Conservation (phyloP, 1,140 invertebrate species). For the Planococcus citri region DNA sequence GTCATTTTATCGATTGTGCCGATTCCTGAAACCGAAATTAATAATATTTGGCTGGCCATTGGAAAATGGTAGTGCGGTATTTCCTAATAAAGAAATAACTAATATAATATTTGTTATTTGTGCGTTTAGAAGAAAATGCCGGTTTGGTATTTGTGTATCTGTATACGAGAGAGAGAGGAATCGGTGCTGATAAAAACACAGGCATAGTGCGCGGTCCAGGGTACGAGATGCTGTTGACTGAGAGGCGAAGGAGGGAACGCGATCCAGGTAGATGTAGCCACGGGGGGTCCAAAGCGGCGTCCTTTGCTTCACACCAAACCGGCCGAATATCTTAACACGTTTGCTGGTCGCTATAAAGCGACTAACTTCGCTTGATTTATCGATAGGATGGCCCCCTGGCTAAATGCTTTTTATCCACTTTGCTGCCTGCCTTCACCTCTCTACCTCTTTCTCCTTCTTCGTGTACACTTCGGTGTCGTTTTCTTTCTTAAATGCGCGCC, state of each 20-base stretch:
- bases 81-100: constrained; percentile 5
- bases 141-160: not conserved
- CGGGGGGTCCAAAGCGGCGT: constrained; percentile 15
- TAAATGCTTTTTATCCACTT: constrained; percentile 14
- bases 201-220: too few relatives aligned
- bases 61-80: not conserved
- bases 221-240: not conserved
- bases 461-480: not conserved
- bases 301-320: constrained; percentile 19
- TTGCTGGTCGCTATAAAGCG: not conserved
- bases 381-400: constrained; percentile 14
- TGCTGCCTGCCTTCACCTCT: too few relatives aligned
- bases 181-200: too few relatives aligned
- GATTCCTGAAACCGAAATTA: not conserved
- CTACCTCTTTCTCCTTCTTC: not conserved
- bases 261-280: constrained; percentile 12
- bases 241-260: not conserved
- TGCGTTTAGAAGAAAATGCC: not conserved
- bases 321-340: constrained; percentile 18
- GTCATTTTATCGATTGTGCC: too few relatives aligned
- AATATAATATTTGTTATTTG: constrained; percentile 16
- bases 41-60: not conserved
- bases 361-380: constrained; percentile 14
- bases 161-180: not conserved
- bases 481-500: not conserved